Conservation (phyloP, 2,797 vertebrate species). For the Xiphorhynchus erythropygius region DNA sequence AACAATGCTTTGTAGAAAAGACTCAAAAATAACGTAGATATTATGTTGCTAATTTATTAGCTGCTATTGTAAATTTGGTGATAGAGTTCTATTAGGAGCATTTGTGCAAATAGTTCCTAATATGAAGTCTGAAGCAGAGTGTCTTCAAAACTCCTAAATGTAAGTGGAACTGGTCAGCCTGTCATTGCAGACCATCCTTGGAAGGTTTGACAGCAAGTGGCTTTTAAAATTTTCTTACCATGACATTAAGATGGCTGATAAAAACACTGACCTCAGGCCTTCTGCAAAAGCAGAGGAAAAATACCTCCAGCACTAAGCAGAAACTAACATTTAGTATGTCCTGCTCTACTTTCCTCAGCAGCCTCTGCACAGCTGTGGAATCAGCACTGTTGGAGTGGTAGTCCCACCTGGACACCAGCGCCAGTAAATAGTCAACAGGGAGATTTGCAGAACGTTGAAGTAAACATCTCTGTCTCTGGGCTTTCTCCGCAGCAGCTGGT, state of each 20-base stretch:
- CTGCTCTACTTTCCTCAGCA: not conserved
- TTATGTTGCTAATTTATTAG: slow-evolving; percentile 27
- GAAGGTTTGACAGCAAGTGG: not conserved
- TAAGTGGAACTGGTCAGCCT: not conserved
- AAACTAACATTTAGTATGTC: not conserved
- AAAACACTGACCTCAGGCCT: not conserved
- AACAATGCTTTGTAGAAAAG: not conserved
- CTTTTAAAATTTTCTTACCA: not conserved
- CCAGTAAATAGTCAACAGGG: not conserved
- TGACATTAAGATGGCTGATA: not conserved
- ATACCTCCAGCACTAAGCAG: not conserved
- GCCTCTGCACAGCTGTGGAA: not conserved
- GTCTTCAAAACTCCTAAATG: not conserved
- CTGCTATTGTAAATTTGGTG: slow-evolving; percentile 13
- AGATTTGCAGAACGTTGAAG: not conserved
- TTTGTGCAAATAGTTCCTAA: slow-evolving; percentile 30
- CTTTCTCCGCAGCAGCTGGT: not conserved
- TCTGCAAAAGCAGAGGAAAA: not conserved
- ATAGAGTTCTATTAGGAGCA: slow-evolving; percentile 17
- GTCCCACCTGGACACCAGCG: not conserved
- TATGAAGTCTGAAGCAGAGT: not conserved
- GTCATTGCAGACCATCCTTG: not conserved
- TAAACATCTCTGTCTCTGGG: not conserved
- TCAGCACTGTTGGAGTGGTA: not conserved
- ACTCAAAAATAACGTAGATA: not conserved